Conservation (phyloP, 2,113 vertebrate species). For the Oenanthe melanoleuca region DNA sequence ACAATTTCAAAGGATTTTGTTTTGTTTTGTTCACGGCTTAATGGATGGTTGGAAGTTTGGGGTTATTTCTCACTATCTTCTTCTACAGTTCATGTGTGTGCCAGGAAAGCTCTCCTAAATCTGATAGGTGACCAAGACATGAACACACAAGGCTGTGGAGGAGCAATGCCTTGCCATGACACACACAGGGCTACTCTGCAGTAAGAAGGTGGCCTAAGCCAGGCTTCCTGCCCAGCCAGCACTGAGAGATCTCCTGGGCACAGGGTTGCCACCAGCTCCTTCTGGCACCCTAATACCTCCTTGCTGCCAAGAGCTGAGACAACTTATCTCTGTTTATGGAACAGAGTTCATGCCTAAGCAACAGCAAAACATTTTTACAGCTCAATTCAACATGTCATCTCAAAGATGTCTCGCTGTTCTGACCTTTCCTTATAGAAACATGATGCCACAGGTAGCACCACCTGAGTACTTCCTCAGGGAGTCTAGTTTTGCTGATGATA, state of each 20-base stretch:
- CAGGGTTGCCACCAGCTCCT: neutral
- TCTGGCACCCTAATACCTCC: neutral
- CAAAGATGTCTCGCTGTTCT: neutral
- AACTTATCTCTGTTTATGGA: neutral
- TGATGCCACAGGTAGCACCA: neutral
- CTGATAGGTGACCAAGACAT: neutral
- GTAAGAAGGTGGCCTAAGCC: neutral
- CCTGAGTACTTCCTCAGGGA: neutral
- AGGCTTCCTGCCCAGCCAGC: neutral
- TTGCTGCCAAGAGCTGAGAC: neutral
- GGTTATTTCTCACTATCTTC: neutral
- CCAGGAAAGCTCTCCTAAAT: neutral
- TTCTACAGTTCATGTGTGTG: neutral
- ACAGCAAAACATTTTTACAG: neutral
- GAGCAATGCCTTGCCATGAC: neutral
- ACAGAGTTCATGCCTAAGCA: neutral
- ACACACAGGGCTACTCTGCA: rapidly evolving
- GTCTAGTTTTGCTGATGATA: neutral
- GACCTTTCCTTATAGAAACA: neutral
- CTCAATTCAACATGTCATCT: neutral
- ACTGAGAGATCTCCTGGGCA: neutral
- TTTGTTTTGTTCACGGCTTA: neutral
- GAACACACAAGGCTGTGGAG: neutral
- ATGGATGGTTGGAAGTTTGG: neutral
- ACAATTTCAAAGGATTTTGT: neutral